phyloP scores from a whole-genome alignment of 2,113 vertebrate genomes.

The Takifugu flavidus region DNA sequence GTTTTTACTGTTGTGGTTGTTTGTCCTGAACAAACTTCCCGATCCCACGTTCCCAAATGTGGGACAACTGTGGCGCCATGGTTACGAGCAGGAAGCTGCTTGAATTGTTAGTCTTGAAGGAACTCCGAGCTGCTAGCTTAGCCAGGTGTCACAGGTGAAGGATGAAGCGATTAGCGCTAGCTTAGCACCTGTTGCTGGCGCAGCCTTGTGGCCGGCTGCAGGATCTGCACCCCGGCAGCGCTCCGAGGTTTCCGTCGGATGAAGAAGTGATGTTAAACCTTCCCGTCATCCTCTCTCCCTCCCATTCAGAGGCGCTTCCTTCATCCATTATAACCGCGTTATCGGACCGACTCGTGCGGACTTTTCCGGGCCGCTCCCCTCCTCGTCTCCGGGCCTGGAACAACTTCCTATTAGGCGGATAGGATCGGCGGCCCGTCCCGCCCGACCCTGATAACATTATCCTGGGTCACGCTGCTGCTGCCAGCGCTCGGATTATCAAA shows the following conservation, averaged over 20 bases:
- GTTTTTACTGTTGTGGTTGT: too few relatives aligned
- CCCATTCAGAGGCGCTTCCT: conserved; percentile 1
- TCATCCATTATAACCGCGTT: conserved; percentile 12
- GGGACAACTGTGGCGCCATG: too few relatives aligned
- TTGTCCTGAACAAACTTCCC: too few relatives aligned
- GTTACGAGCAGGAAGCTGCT: too few relatives aligned
- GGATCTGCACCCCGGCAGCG: not conserved
- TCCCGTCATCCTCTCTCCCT: conserved; percentile 2
- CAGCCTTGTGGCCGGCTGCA: too few relatives aligned
- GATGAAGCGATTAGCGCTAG: too few relatives aligned
- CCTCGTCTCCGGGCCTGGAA: conserved; percentile 28
- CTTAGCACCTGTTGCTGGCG: too few relatives aligned
- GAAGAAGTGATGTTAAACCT: not conserved
- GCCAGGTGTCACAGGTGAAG: too few relatives aligned
- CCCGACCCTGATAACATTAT: conserved; percentile 57
- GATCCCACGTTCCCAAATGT: too few relatives aligned
- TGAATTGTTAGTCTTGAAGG: too few relatives aligned
- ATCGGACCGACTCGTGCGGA: not conserved
- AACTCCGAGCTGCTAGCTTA: too few relatives aligned
- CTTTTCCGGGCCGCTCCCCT: conserved; percentile 6
- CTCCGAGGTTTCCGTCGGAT: not conserved
- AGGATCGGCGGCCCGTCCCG: conserved; percentile 44
- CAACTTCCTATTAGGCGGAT: conserved; percentile 59
- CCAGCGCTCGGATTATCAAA: conserved; percentile 49
- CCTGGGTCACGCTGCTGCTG: conserved; percentile 36